phyloP scores from a whole-genome alignment of 2,888 invertebrate species.

The Halictus ligatus region DNA sequence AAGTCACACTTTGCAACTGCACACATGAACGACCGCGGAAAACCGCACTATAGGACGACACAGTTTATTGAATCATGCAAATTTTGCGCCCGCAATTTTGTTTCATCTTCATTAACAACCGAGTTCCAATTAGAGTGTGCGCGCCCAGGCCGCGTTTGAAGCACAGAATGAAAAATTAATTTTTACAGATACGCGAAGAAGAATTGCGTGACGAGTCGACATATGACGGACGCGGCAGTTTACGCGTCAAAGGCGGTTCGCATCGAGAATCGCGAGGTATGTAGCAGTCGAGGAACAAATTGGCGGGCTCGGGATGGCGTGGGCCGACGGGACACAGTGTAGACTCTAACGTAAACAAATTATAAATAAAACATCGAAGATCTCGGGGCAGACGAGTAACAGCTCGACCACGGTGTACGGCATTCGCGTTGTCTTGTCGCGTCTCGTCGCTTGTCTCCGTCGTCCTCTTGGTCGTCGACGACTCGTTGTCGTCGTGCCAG shows the following conservation, averaged over 20 bases:
- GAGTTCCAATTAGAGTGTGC: too few relatives aligned
- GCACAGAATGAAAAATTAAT: too few relatives aligned
- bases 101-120: too few relatives aligned
- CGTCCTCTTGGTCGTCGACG: constrained; percentile 47
- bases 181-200: too few relatives aligned
- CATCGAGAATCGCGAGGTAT: not conserved
- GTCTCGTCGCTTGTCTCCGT: constrained; percentile 26
- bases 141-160: too few relatives aligned
- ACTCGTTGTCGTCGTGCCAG: constrained; percentile 75
- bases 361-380: constrained; percentile 82
- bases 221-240: too few relatives aligned
- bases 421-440: constrained; percentile 44
- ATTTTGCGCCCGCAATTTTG: too few relatives aligned
- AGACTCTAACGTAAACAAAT: constrained; percentile 78
- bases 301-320: not conserved
- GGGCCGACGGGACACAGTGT: constrained; percentile 51
- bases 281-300: not conserved
- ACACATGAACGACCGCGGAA: too few relatives aligned
- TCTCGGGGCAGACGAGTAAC: constrained; percentile 47
- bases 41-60: too few relatives aligned
- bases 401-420: constrained; percentile 34
- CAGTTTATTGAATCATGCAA: too few relatives aligned
- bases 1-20: too few relatives aligned
- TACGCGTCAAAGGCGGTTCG: not conserved
- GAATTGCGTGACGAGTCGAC: too few relatives aligned